A percentile compares a stretch with the other conserved stretches of the same genome.
Conservation (phyloP, 1,140 invertebrate species). For the Drosophila kurseongensis region DNA sequence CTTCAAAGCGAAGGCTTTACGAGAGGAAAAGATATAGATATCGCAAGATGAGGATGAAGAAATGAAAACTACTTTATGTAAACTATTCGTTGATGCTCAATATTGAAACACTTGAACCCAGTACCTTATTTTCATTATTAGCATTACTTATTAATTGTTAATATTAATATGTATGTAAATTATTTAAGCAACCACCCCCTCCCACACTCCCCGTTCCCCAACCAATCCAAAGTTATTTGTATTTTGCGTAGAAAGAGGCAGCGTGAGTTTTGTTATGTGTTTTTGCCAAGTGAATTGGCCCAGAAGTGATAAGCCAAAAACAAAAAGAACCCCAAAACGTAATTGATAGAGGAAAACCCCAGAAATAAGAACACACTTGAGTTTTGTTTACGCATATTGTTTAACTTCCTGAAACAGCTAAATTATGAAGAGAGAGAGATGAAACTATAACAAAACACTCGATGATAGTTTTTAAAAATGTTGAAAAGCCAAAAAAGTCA, state of each 20-base stretch:
- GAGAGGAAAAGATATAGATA: constrained; percentile 35
- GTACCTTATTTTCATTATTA: constrained; percentile 84
- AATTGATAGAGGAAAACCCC: constrained; percentile 34
- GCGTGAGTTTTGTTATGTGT: constrained; percentile 72
- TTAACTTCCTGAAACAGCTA: constrained; percentile 58
- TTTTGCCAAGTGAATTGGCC: constrained; percentile 63
- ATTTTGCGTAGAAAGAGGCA: constrained; percentile 64
- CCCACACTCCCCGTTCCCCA: not conserved
- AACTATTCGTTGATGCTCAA: constrained; percentile 79
- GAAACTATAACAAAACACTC: constrained; percentile 34
- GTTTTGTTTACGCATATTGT: constrained; percentile 59
- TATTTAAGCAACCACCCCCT: constrained; percentile 63
- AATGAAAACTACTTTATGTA: constrained; percentile 67
- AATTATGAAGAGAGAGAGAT: constrained; percentile 31
- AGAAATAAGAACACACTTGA: constrained; percentile 56
- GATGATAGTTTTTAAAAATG: constrained; percentile 71
- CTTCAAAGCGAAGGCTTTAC: constrained; percentile 46
- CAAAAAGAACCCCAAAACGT: constrained; percentile 46
- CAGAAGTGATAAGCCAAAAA: constrained; percentile 72
- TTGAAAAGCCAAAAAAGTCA: constrained; percentile 81
- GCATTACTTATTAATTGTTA: constrained; percentile 83
- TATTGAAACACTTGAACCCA: constrained; percentile 80
- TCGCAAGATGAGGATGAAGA: constrained; percentile 38
- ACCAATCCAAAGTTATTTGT: constrained; percentile 71
- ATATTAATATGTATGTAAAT: constrained; percentile 81